Conservation (phyloP, 2,113 vertebrate genomes). For the Verasper variegatus region DNA sequence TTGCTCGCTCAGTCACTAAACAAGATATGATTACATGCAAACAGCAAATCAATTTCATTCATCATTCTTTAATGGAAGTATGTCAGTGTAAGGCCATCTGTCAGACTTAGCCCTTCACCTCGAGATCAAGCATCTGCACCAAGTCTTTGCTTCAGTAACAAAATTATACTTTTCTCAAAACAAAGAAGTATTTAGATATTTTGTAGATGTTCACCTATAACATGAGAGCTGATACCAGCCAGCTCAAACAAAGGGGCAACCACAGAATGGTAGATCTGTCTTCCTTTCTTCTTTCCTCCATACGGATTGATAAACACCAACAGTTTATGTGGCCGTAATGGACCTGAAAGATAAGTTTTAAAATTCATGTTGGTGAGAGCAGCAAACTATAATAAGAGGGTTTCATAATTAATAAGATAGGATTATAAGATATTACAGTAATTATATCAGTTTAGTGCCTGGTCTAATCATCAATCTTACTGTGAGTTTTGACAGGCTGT, state of each 20-base stretch:
- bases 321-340: conserved; percentile 79
- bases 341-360: conserved; percentile 51
- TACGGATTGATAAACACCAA: conserved; percentile 87
- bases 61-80: background rate
- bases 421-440: background rate
- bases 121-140: background rate
- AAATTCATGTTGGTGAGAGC: conserved; percentile 8
- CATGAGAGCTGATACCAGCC: conserved; percentile 84
- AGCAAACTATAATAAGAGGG: background rate
- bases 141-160: background rate
- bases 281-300: conserved; percentile 83
- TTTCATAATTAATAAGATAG: background rate
- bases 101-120: background rate
- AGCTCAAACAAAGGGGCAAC: conserved; percentile 85
- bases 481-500: conserved; percentile 78
- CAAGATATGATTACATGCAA: background rate
- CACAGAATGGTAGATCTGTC: conserved; percentile 81
- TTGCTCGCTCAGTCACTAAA: conserved; percentile 84
- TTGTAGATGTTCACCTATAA: conserved; percentile 74
- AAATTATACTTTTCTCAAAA: background rate
- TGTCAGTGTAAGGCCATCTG: background rate
- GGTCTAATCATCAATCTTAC: conserved; percentile 61
- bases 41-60: background rate
- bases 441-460: background rate
- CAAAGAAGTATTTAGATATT: background rate